Base-by-base conservation (phyloP, 2,797 vertebrate genomes). In the Mionectes olivaceus region DNA sequence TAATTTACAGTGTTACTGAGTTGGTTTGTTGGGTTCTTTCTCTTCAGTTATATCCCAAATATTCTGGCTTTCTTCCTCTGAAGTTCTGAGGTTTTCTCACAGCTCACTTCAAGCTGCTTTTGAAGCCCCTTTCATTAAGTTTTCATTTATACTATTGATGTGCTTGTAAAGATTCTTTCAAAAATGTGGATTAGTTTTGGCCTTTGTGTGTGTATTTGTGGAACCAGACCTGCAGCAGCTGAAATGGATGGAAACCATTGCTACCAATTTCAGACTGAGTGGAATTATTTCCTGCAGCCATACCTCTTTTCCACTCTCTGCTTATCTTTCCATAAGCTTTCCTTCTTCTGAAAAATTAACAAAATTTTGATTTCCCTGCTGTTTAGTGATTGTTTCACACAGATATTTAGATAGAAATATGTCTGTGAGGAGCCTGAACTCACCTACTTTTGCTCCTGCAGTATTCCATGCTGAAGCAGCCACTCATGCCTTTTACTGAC, bases 21-120 rank as follows among this genome's bases (percentile, higher is more conserved):
- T 11, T 52, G 7, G 3, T 1, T 23, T 7, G 3, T 4, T 47
- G 2, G 9, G n/a, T 46, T 63, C 55, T 64, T 41, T 1, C 32
- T 46, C 12, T 64, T 88, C 22, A 25, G 2, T 88, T 55, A 61
- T 84, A 25, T 43, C 44, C 24, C 11, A 5, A 52, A 50, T 50
- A 9, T 64, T 44, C 35, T 24, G 57, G 6, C 16, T 60, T 94
- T 86, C 59, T 84, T 39, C 25, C n/a, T 19, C 32, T 33, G 22
- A 77, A 65, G 19, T n/a, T 78, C 18, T 50, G 47, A 83, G 22
- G 10, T 90, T 87, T 81, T 86, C 69, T 92, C 28, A 27, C 10
- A 18, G n/a, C 24, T 84, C 18, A 5, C 22, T 88, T 87, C 78
- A 57, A 79, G 55, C n/a, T 37, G 22, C n/a, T 56, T 86, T 88